phyloP scores from a whole-genome alignment of 2,113 vertebrate species.

The Struthio camelus region DNA sequence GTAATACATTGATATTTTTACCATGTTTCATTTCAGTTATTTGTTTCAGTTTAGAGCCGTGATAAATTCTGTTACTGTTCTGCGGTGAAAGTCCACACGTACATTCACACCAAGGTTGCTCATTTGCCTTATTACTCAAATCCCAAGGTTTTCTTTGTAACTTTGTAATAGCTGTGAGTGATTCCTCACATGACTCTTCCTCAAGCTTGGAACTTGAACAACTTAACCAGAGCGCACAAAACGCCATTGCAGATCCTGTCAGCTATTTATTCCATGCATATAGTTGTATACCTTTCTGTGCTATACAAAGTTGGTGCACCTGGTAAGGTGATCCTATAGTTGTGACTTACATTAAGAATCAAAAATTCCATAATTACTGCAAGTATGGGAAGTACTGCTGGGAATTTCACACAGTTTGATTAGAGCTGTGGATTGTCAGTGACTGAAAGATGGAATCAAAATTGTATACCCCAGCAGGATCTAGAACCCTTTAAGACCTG shows the following conservation, averaged over 20 bases:
- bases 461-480: not conserved
- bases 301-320: not conserved
- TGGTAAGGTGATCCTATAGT: not conserved
- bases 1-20: not conserved
- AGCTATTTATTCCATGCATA: not conserved
- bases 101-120: not conserved
- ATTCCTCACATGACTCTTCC: not conserved
- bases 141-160: not conserved
- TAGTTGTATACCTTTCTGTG: not conserved
- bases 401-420: not conserved
- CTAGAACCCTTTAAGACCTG: accelerated
- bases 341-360: not conserved
- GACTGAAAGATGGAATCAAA: not conserved
- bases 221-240: not conserved
- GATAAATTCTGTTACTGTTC: not conserved
- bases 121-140: not conserved
- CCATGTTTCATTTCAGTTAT: not conserved
- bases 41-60: not conserved
- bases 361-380: not conserved
- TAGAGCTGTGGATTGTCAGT: not conserved
- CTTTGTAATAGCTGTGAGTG: not conserved
- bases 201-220: not conserved
- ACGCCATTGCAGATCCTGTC: not conserved
- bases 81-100: not conserved
- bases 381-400: not conserved